Evolutionary conservation across 2,113 vertebrate genomes (phyloP), one percentile per base, ranked within the genome.

Genomic region (Etheostoma spectabile): DNA sequence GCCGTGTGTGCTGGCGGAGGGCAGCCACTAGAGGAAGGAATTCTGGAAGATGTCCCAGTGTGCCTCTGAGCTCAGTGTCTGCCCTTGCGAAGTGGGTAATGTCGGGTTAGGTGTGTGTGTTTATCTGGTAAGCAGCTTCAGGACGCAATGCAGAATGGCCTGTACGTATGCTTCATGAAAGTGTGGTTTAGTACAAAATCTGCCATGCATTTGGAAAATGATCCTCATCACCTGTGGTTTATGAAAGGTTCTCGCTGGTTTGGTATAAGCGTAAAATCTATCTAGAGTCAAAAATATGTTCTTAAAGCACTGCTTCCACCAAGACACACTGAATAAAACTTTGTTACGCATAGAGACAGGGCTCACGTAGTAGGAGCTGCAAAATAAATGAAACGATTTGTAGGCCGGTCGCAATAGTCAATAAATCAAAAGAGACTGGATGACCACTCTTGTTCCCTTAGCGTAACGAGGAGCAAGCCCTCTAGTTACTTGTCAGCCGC

Each of bases 21-120:
- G 73, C 60, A 74, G 73, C 77, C 83, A 84, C 77, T 60, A 74
- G 57, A 80, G 62, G 71, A 49, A 27, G 82, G 84, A 70, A 74
- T 62, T 67, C 80, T 88, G 90, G 87, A 89, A 19, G 65, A 53
- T 77, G 68, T 89, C 90, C 90, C 77, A 88, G 79, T 87, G 74
- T 90, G 85, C 55, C 84, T 87, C 74, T 69, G 78, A 86, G 79
- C 77, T 83, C 84, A 77, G 82, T 1, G 70, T 86, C 86, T 85
- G 79, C 69, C 48, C 76, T 72, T 65, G 27, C 33, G 38, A 59
- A 52, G 57, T 74, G 61, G 46, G 75, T 62, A 73, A 56, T 8
- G 16, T 80, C 1, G 6, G 69, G 51, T 49, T 49, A 27, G 22
- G 75, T 60, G 64, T 52, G 48, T 48, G 14, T 49, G 5, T 35